These are phyloP conservation scores for Emydocephalus ijimae DNA, from an alignment of 2,113 vertebrate genomes.

Conservation along the genomic window DNA sequence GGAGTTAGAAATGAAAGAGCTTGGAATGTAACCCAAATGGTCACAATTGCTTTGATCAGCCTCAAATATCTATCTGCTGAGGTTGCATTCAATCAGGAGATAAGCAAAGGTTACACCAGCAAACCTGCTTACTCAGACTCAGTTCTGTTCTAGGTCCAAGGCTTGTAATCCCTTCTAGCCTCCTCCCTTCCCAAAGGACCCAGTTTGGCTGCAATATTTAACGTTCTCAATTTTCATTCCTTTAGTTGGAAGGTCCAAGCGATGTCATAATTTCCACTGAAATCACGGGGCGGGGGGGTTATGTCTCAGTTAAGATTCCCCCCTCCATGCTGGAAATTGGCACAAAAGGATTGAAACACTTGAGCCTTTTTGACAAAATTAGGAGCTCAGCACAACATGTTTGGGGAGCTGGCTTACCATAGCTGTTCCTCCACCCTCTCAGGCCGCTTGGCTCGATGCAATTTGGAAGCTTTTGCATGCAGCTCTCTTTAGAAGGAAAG, in stretches of 20 bases:
- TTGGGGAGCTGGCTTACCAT: not conserved
- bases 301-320: slow-evolving; percentile 8
- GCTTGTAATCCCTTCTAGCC: slow-evolving; percentile 1
- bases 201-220: slow-evolving; percentile 32
- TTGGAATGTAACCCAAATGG: not conserved
- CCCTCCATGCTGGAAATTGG: not conserved
- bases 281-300: slow-evolving; percentile 32
- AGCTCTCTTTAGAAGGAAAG: not conserved
- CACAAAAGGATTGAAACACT: not conserved
- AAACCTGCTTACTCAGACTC: not conserved
- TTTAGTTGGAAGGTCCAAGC: slow-evolving; percentile 33
- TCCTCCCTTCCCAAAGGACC: slow-evolving; percentile 10
- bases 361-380: slow-evolving; percentile 14
- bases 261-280: slow-evolving; percentile 46
- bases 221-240: slow-evolving; percentile 30
- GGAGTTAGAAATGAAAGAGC: not conserved
- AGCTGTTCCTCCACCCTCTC: accelerated
- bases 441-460: not conserved
- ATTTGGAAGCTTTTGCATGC: not conserved
- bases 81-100: not conserved
- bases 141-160: not conserved
- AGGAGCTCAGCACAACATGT: not conserved
- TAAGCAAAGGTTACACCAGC: not conserved
- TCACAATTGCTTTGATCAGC: not conserved
- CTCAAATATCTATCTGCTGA: not conserved